A percentile compares a stretch with the other conserved stretches of the same genome.
phyloP scores from a whole-genome alignment of 2,797 vertebrate species.

The Pteropus rufus region DNA sequence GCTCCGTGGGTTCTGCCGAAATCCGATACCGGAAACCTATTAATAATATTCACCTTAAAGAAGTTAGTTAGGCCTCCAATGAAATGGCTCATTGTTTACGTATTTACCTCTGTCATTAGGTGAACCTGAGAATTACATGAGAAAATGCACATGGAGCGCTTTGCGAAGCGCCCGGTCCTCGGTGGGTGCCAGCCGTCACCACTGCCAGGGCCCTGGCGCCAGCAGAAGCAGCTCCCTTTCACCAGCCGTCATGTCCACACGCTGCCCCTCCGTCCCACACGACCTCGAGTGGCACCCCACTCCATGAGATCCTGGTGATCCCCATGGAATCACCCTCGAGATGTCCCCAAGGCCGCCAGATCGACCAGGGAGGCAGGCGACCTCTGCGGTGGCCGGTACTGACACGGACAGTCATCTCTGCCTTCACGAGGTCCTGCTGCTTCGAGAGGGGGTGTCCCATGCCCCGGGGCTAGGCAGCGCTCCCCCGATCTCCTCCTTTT shows the following conservation, averaged over 20 bases:
- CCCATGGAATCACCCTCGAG: background rate
- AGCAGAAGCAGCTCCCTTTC: background rate
- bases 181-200: background rate
- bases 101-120: background rate
- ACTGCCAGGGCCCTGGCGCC: rapidly evolving
- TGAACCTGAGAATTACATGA: background rate
- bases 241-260: background rate
- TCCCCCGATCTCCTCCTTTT: background rate
- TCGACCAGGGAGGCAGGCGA: background rate
- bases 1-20: background rate
- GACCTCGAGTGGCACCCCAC: background rate
- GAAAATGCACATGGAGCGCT: background rate
- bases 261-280: background rate
- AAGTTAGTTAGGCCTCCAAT: background rate
- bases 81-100: background rate
- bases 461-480: background rate
- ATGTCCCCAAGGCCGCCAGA: too few species aligned
- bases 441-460: background rate
- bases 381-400: background rate
- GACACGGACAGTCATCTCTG: background rate
- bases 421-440: background rate
- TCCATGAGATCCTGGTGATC: background rate
- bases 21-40: background rate
- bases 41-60: background rate
- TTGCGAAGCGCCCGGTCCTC: background rate